These are phyloP conservation scores for Holotrichia oblita DNA, from an alignment of 1,140 invertebrate species.

Conservation along the genomic window DNA sequence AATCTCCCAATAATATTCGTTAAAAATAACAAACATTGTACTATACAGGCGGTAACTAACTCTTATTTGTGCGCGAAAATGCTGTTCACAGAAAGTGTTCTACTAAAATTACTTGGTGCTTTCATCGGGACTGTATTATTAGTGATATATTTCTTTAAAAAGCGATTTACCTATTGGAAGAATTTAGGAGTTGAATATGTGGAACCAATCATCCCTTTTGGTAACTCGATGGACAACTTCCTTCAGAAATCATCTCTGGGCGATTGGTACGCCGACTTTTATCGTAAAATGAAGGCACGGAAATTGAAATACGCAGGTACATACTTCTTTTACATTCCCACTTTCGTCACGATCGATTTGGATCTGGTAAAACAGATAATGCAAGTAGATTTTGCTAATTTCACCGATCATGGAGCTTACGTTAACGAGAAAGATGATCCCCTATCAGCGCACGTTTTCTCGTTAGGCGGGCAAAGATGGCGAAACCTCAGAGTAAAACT, in stretches of 20 bases:
- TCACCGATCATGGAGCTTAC: conserved; percentile 63
- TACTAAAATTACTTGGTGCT: not conserved
- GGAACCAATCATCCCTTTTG: not conserved
- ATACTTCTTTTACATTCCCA: conserved; percentile 21
- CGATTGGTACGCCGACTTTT: conserved; percentile 9
- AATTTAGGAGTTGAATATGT: not conserved
- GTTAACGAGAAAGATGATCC: conserved; percentile 63
- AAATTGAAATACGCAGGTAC: conserved; percentile 15
- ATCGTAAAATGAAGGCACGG: not conserved
- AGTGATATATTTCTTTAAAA: not conserved
- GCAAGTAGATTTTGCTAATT: conserved; percentile 63
- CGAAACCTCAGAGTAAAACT: conserved; percentile 61
- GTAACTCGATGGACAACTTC: not conserved
- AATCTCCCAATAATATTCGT: too few relatives aligned
- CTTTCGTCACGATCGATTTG: conserved; percentile 59
- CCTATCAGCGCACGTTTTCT: conserved; percentile 63
- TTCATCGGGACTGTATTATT: not conserved
- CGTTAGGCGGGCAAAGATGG: conserved; percentile 62
- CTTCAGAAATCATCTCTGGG: not conserved
- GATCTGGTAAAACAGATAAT: conserved; percentile 69
- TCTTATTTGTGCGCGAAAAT: not conserved
- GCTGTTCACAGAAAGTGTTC: not conserved
- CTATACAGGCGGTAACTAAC: too few relatives aligned
- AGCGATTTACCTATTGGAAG: not conserved
- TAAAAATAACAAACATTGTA: too few relatives aligned